Conservation (phyloP, 2,113 vertebrate species). For the Callithrix jacchus region DNA sequence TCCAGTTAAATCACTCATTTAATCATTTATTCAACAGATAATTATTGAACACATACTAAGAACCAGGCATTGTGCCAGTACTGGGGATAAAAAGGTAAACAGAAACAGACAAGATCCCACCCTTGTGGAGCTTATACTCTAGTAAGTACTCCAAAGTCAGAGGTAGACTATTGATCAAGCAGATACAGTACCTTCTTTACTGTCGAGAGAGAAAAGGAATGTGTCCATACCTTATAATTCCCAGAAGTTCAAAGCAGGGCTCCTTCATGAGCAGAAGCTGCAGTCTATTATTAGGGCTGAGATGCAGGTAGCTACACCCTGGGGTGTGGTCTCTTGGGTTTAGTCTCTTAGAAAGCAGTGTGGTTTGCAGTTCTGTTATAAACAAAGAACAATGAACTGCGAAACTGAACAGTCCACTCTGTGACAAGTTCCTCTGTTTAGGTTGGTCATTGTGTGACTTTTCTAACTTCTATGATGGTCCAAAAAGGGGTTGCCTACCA, state of each 20-base stretch:
- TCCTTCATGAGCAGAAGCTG: neutral
- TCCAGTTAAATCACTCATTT: neutral
- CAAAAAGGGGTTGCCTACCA: neutral
- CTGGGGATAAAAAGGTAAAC: neutral
- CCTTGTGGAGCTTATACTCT: neutral
- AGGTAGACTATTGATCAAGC: neutral
- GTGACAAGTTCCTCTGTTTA: neutral
- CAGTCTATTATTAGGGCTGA: neutral
- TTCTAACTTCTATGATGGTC: neutral
- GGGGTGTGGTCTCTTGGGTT: neutral
- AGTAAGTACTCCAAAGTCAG: neutral
- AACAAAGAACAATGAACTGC: neutral
- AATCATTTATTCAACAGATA: constrained; percentile 6
- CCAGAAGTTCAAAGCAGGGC: neutral
- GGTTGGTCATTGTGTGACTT: neutral
- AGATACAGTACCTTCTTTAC: neutral
- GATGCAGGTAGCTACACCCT: no score
- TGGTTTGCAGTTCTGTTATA: neutral
- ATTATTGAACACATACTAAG: neutral
- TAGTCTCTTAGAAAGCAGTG: neutral
- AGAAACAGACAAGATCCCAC: neutral
- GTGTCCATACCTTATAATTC: neutral
- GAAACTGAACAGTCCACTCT: neutral
- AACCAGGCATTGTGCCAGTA: neutral
- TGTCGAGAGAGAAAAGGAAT: neutral